phyloP scores from a whole-genome alignment of 2,888 invertebrate species.

The Malthinus flaveolus region DNA sequence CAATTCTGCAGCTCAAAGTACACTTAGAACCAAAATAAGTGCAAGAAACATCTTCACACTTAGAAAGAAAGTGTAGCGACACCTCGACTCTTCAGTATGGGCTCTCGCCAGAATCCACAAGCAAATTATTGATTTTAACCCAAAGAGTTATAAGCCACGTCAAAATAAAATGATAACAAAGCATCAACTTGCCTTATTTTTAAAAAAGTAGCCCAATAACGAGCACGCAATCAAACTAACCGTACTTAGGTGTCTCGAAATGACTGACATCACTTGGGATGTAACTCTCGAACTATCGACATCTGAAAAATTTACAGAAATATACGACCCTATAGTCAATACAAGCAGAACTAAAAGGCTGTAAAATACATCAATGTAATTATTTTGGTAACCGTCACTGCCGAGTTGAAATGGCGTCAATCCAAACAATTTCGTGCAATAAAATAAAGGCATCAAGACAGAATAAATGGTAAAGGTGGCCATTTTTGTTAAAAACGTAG shows the following conservation, averaged over 20 bases:
- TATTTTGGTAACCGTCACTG: background rate
- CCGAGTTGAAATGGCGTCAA: background rate
- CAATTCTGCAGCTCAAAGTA: too few species aligned
- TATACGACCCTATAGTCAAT: background rate
- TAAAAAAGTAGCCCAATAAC: background rate
- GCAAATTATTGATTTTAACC: too few species aligned
- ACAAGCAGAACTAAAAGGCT: background rate
- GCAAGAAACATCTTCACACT: too few species aligned
- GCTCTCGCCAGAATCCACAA: too few species aligned
- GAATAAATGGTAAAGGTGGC: background rate
- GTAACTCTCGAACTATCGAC: background rate
- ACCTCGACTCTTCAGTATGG: too few species aligned
- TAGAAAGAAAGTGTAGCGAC: too few species aligned
- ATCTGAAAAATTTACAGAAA: background rate
- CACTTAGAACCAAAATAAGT: too few species aligned
- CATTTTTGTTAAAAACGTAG: background rate
- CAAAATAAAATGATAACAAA: background rate
- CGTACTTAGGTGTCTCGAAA: background rate
- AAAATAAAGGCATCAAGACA: background rate
- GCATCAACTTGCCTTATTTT: background rate
- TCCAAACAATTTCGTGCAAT: slow-evolving; percentile 2
- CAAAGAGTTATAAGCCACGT: too few species aligned
- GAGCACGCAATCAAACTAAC: background rate
- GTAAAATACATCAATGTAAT: background rate
- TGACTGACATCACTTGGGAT: background rate